Percentiles rank a stretch among this genome's conserved stretches.
Conservation (phyloP, 2,113 vertebrate species). For the Melanerpes formicivorus region DNA sequence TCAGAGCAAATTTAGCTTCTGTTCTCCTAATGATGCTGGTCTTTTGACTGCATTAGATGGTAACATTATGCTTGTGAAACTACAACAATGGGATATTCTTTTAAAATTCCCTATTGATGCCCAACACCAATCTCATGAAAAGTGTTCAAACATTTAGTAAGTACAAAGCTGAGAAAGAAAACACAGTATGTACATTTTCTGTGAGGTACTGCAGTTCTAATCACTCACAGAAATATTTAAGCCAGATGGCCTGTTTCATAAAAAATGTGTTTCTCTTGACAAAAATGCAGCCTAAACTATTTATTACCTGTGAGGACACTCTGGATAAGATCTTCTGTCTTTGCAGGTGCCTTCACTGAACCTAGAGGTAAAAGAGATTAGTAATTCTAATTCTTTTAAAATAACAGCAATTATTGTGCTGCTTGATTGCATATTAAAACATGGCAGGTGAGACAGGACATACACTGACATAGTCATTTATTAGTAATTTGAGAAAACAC, state of each 20-base stretch:
- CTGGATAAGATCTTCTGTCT: slow-evolving; percentile 93
- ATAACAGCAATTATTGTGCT: not conserved
- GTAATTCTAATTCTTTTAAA: not conserved
- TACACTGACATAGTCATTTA: not conserved
- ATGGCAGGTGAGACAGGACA: not conserved
- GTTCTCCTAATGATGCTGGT: not conserved
- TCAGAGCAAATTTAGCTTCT: not conserved
- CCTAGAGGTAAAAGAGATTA: slow-evolving; percentile 74
- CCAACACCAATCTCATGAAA: not conserved
- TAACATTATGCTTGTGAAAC: not conserved
- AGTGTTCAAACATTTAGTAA: not conserved
- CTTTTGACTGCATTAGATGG: not conserved
- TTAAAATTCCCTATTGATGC: not conserved
- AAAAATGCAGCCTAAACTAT: not conserved
- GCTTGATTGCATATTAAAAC: not conserved
- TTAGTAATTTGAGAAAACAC: not conserved
- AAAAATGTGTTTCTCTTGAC: not conserved
- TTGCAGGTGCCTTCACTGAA: slow-evolving; percentile 87
- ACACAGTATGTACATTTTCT: not conserved
- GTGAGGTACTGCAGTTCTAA: not conserved
- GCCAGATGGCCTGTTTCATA: not conserved
- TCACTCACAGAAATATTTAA: not conserved
- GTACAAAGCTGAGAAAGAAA: not conserved
- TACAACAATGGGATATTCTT: not conserved
- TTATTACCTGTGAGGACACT: slow-evolving; percentile 92